These are phyloP conservation scores for Xanthia togata DNA, from an alignment of 2,888 invertebrate species.

Conservation along the genomic window DNA sequence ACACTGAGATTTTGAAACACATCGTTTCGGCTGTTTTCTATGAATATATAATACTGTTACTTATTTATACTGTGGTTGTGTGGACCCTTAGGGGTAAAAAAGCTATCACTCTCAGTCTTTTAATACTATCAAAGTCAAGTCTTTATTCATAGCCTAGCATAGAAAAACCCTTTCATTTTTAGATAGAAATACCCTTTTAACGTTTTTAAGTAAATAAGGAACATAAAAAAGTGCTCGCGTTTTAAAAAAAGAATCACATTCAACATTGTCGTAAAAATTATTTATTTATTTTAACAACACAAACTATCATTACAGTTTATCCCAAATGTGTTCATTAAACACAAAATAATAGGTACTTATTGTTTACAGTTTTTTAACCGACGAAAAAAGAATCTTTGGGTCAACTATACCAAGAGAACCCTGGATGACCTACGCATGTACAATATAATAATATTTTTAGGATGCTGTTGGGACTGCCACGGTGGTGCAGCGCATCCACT, in stretches of 20 bases:
- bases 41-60: too few species aligned
- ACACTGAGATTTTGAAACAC: too few species aligned
- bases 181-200: constrained; percentile 6
- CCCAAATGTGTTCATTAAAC: constrained; percentile 3
- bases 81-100: neutral
- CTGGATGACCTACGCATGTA: too few species aligned
- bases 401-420: too few species aligned
- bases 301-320: too few species aligned
- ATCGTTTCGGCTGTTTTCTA: too few species aligned
- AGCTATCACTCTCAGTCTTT: neutral
- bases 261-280: constrained; percentile 3
- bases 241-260: neutral
- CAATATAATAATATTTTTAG: too few species aligned
- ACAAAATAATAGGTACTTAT: neutral
- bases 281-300: neutral
- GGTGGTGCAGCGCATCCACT: too few species aligned
- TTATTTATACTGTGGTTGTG: too few species aligned
- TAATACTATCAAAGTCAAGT: constrained; percentile 4
- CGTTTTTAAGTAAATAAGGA: neutral
- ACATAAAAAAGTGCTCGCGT: neutral
- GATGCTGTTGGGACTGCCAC: too few species aligned
- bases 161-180: constrained; percentile 7
- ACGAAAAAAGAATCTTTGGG: too few species aligned
- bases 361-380: constrained; percentile 14
- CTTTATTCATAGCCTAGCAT: neutral